Evolutionary conservation across 2,797 vertebrate genomes (phyloP).

Genomic region (Taenioides sp.): DNA sequence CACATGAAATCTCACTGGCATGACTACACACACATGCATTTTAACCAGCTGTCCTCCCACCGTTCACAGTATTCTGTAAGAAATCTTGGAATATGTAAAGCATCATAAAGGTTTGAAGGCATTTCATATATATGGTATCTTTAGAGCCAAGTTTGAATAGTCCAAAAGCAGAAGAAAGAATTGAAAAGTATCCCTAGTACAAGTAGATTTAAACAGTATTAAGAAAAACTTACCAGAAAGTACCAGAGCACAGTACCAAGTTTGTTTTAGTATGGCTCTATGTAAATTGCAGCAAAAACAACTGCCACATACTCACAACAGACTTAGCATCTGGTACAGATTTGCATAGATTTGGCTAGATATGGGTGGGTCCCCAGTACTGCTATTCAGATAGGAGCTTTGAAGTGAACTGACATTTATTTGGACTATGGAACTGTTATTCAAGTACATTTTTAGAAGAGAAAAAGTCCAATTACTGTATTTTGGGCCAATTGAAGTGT

Average conservation of each 20-base stretch:
- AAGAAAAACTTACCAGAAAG: too few species aligned
- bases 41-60: conserved; percentile 13
- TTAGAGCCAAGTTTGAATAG: background rate
- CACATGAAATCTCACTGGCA: conserved; percentile 59
- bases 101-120: background rate
- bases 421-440: background rate
- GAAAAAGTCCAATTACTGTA: background rate
- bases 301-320: conserved; percentile 3
- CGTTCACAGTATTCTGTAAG: conserved; percentile 4
- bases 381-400: background rate
- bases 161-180: background rate
- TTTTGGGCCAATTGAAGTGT: too few species aligned
- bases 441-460: background rate
- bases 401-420: background rate
- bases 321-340: background rate
- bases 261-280: background rate
- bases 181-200: background rate
- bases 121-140: background rate
- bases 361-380: background rate
- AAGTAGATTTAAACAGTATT: background rate
- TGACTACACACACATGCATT: conserved; percentile 38
- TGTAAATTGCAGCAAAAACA: conserved; percentile 1
- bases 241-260: background rate
- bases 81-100: background rate
- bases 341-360: conserved; percentile 1